These are phyloP conservation scores for Gymnoscopelus braueri DNA, from an alignment of 2,797 vertebrate genomes.

Conservation along the genomic window DNA sequence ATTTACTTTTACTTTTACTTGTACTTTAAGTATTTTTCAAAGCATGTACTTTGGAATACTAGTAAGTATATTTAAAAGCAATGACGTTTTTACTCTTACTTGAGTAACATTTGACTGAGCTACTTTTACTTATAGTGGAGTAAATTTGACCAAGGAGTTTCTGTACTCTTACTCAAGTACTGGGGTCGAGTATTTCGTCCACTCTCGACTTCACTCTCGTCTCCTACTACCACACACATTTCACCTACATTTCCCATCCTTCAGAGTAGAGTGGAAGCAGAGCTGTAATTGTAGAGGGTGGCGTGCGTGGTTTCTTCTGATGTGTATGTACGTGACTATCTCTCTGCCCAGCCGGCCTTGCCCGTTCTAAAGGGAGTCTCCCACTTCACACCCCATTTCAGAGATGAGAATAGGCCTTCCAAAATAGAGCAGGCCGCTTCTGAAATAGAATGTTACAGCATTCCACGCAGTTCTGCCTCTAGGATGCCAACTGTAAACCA, in stretches of 20 bases:
- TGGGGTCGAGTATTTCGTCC: too few relatives aligned
- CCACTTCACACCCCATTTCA: constrained; percentile 32
- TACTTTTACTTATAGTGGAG: too few relatives aligned
- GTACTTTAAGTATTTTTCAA: too few relatives aligned
- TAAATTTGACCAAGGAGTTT: too few relatives aligned
- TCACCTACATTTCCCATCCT: constrained; percentile 14
- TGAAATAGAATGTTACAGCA: constrained; percentile 10
- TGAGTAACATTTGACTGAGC: too few relatives aligned
- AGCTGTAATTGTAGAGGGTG: constrained; percentile 33
- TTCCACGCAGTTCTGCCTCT: constrained; percentile 3
- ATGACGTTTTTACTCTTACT: too few relatives aligned
- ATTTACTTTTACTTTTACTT: too few relatives aligned
- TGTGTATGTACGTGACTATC: constrained; percentile 35
- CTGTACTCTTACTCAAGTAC: too few relatives aligned
- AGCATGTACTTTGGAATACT: too few relatives aligned
- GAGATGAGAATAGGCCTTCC: constrained; percentile 26
- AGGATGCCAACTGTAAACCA: not conserved
- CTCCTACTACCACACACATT: too few relatives aligned
- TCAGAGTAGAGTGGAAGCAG: not conserved
- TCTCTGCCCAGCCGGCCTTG: constrained; percentile 5
- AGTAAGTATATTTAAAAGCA: too few relatives aligned
- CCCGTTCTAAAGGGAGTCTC: constrained; percentile 35
- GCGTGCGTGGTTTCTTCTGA: constrained; percentile 37
- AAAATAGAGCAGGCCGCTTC: constrained; percentile 39
- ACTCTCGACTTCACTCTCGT: too few relatives aligned